These are phyloP conservation scores for Arrhopalites spinosus DNA, from an alignment of 2,888 invertebrate genomes.

Conservation along the genomic window DNA sequence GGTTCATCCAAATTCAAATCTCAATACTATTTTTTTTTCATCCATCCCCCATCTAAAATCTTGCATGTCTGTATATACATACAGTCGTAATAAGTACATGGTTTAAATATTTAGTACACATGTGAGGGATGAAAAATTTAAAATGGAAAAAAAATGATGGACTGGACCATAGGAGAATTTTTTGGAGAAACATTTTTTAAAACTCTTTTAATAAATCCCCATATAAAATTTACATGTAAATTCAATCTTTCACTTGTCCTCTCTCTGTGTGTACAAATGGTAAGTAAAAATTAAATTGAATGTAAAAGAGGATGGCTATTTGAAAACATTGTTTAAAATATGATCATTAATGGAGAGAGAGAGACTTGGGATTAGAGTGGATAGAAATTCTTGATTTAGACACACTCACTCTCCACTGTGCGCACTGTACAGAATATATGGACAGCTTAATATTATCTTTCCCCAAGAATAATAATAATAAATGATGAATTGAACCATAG, in stretches of 20 bases:
- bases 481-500: conserved; percentile 36
- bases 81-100: not conserved
- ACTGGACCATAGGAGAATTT: not conserved
- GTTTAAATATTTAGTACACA: no score
- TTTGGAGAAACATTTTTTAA: not conserved
- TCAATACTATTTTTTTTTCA: conserved; percentile 24
- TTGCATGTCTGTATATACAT: not conserved
- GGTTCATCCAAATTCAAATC: conserved; percentile 35
- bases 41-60: not conserved
- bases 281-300: not conserved
- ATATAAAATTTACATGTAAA: conserved; percentile 16
- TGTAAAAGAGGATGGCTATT: not conserved
- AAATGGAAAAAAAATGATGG: no score
- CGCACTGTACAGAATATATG: not conserved
- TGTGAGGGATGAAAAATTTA: no score
- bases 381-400: not conserved
- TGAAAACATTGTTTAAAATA: conserved; percentile 13
- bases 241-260: conserved; percentile 11
- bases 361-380: no score
- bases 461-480: conserved; percentile 36
- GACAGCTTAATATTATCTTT: conserved; percentile 32
- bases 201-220: not conserved
- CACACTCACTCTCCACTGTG: not conserved
- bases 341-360: not conserved
- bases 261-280: no score